These are phyloP conservation scores for Sisyra nigra DNA, from an alignment of 2,888 invertebrate genomes.

Conservation along the genomic window DNA sequence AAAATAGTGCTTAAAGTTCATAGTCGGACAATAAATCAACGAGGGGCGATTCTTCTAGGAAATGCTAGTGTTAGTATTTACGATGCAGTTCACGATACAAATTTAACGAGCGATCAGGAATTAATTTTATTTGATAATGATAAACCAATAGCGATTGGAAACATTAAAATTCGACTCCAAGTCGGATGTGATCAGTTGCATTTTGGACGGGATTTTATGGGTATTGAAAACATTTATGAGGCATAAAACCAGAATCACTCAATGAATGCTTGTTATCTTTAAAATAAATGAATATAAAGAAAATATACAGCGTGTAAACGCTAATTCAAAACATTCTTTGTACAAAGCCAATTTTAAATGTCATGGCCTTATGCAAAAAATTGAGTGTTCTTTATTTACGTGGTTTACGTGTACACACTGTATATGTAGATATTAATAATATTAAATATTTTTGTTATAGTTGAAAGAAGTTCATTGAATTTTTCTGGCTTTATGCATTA, in stretches of 20 bases:
- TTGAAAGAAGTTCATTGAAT: background rate
- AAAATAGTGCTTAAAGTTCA: conserved; percentile 28
- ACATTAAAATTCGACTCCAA: conserved; percentile 28
- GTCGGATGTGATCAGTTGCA: conserved; percentile 31
- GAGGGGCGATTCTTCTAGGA: conserved; percentile 27
- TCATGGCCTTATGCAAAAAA: no score
- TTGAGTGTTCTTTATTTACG: no score
- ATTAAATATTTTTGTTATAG: no score
- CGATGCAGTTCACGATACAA: conserved; percentile 21
- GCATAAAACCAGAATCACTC: background rate
- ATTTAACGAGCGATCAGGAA: conserved; percentile 24
- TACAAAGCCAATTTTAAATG: no score
- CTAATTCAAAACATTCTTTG: no score
- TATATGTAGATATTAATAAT: no score
- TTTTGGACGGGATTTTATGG: conserved; percentile 32
- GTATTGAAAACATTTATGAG: conserved; percentile 16
- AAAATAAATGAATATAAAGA: no score
- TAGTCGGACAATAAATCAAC: conserved; percentile 28
- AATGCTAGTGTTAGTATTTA: conserved; percentile 25
- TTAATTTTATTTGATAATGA: conserved; percentile 26
- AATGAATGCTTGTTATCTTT: background rate
- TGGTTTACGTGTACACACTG: no score
- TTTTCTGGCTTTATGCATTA: no score
- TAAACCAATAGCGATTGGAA: conserved; percentile 26
- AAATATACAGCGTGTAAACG: no score